Percentiles rank a stretch among this genome's conserved stretches.
These are phyloP conservation scores for Adela reaumurella DNA, from an alignment of 2,888 invertebrate genomes.

Conservation along the genomic window DNA sequence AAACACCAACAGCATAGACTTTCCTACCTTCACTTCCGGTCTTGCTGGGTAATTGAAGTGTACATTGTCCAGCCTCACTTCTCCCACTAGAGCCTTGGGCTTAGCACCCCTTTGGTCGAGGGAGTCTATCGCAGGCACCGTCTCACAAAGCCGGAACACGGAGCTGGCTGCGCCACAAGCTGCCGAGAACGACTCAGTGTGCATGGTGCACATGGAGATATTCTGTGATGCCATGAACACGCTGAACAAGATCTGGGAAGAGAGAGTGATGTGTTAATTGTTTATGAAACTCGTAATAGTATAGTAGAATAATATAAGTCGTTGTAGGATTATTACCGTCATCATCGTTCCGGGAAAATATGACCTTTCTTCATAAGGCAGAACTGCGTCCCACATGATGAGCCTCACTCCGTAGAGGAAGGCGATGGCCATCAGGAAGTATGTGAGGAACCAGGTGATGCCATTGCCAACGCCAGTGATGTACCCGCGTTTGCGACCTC, in stretches of 20 bases:
- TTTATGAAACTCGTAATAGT: no score
- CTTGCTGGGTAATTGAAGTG: conserved; percentile 77
- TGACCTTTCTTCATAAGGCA: conserved; percentile 50
- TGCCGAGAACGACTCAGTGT: conserved; percentile 68
- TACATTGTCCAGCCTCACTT: conserved; percentile 66
- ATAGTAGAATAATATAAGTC: no score
- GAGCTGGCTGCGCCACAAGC: conserved; percentile 71
- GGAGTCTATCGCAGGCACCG: conserved; percentile 68
- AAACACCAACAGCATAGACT: no score
- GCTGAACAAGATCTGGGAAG: conserved; percentile 71
- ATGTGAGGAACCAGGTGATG: conserved; percentile 72
- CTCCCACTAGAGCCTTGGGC: conserved; percentile 60
- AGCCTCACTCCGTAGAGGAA: conserved; percentile 74
- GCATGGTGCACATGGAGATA: conserved; percentile 70
- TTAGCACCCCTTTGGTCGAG: conserved; percentile 57
- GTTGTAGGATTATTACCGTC: no score
- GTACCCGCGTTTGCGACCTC: conserved; percentile 62
- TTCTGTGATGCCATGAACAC: conserved; percentile 75
- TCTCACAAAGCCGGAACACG: conserved; percentile 70
- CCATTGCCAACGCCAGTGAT: conserved; percentile 69
- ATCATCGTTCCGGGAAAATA: conserved; percentile 68
- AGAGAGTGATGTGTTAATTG: no score
- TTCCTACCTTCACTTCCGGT: conserved; percentile 63
- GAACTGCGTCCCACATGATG: conserved; percentile 59
- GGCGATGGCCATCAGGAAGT: conserved; percentile 68